A percentile compares a stretch with the other conserved stretches of the same genome.
Conservation (phyloP, 2,888 invertebrate genomes). For the Escarpia spicata region DNA sequence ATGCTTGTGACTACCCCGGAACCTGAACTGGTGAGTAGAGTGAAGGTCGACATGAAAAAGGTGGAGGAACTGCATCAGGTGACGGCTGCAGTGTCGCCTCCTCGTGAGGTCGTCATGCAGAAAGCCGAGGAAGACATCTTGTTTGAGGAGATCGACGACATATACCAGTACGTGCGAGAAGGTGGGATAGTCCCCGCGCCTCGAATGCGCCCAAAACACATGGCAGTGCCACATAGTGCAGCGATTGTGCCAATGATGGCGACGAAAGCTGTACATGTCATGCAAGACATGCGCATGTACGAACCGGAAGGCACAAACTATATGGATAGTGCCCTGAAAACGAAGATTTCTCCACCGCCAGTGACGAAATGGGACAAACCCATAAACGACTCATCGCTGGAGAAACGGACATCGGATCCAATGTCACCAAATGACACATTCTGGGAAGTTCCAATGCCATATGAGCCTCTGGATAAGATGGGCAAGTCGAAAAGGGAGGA, state of each 20-base stretch:
- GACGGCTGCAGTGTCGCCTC: conserved; percentile 30
- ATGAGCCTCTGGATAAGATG: conserved; percentile 39
- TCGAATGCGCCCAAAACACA: conserved; percentile 45
- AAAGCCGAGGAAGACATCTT: conserved; percentile 76
- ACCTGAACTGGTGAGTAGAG: conserved; percentile 19
- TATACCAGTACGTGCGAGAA: conserved; percentile 93
- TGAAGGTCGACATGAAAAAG: neutral
- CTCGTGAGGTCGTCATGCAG: neutral
- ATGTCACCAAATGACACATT: neutral
- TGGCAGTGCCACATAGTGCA: neutral
- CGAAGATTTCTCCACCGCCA: conserved; percentile 17
- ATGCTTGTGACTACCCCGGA: conserved; percentile 56
- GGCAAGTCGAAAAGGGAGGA: conserved; percentile 28
- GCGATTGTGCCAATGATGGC: neutral
- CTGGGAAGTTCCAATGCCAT: conserved; percentile 18
- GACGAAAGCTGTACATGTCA: neutral
- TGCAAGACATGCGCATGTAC: neutral
- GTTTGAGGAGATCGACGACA: conserved; percentile 90
- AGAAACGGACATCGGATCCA: neutral
- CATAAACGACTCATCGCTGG: conserved; percentile 37
- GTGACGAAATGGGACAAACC: conserved; percentile 60
- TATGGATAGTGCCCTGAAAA: conserved; percentile 25
- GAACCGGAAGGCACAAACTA: conserved; percentile 22
- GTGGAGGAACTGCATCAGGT: conserved; percentile 23
- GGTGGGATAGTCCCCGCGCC: conserved; percentile 86